Evolutionary conservation across 2,888 invertebrate species (phyloP).

Genomic region (Ariolimax columbianus): DNA sequence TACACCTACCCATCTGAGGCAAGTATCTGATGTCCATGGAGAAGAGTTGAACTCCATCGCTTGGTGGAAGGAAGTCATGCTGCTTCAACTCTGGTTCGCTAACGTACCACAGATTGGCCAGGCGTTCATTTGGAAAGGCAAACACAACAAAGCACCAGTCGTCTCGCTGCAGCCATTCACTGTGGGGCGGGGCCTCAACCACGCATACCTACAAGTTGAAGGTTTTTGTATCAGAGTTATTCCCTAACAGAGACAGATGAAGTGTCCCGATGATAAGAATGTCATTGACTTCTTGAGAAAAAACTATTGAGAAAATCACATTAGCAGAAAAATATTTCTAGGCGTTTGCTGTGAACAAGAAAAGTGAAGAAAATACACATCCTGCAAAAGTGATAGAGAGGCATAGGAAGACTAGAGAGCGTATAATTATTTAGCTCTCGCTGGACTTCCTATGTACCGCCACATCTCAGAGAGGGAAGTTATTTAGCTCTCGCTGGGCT

Average conservation of each 20-base stretch:
- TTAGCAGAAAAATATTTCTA: background rate
- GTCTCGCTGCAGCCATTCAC: slow-evolving; percentile 51
- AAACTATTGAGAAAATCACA: background rate
- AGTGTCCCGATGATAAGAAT: no score
- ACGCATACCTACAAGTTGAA: slow-evolving; percentile 51
- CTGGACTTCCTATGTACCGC: no score
- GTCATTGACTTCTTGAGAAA: no score
- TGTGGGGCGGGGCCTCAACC: slow-evolving; percentile 47
- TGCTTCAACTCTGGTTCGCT: slow-evolving; percentile 63
- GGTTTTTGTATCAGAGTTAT: background rate
- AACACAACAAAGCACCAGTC: slow-evolving; percentile 58
- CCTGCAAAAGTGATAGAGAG: no score
- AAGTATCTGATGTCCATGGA: slow-evolving; percentile 55
- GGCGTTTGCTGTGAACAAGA: no score
- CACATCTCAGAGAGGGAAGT: no score
- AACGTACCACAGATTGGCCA: slow-evolving; percentile 57
- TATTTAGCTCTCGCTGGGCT: no score
- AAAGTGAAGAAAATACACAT: background rate
- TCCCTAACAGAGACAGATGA: no score
- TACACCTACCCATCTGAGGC: slow-evolving; percentile 51
- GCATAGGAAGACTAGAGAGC: background rate
- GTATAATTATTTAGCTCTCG: no score
- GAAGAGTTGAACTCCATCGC: slow-evolving; percentile 55
- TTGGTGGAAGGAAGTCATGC: slow-evolving; percentile 63
- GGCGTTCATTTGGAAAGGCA: slow-evolving; percentile 55